Percentiles rank a stretch among this genome's conserved stretches.
Evolutionary conservation across 2,797 vertebrate genomes (phyloP).

Genomic region (Ptychobarbus kaznakovi): DNA sequence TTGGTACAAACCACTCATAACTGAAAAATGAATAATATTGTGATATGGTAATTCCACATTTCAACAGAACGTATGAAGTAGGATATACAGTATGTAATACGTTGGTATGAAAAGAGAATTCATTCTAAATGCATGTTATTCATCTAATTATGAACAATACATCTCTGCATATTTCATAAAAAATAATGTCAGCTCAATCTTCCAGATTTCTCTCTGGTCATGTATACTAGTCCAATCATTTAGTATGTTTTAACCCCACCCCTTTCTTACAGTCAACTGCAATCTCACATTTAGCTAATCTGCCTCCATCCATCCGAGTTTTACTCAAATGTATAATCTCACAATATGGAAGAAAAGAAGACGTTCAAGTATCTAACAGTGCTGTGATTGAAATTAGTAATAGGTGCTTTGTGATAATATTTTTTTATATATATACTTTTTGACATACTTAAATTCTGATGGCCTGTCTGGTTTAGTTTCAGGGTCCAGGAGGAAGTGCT

Average conservation of each 20-base stretch:
- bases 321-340: not conserved
- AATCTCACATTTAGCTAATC: not conserved
- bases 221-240: not conserved
- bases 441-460: conserved; percentile 81
- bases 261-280: not conserved
- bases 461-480: conserved; percentile 68
- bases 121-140: not conserved
- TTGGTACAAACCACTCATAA: conserved; percentile 87
- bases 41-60: not conserved
- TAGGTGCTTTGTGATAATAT: not conserved
- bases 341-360: not conserved
- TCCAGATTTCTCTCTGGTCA: not conserved
- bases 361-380: not conserved
- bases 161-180: not conserved
- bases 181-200: not conserved
- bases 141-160: not conserved
- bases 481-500: conserved; percentile 88
- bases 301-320: not conserved
- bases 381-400: not conserved
- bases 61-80: not conserved
- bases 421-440: not conserved
- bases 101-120: not conserved
- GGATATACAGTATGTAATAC: not conserved
- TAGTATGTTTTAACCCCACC: not conserved
- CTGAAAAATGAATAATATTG: conserved; percentile 69